These are phyloP conservation scores for Halocynthia aurantium DNA, from an alignment of 23 tunicate species.

Conservation along the genomic window DNA sequence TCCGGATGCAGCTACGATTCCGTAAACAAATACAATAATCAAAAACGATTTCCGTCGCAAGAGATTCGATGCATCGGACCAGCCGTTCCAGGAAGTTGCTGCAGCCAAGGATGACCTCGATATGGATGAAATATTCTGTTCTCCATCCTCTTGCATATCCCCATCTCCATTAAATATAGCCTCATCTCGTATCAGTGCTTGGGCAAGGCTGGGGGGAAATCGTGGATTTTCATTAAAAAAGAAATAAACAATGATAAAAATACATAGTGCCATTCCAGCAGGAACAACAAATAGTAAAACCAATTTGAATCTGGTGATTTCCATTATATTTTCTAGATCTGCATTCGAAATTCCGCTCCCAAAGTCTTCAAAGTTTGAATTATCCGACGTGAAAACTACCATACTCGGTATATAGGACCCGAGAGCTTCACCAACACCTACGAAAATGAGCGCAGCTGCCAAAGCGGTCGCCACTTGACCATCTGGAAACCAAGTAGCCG, in stretches of 20 bases:
- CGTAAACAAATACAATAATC: constrained; percentile 41
- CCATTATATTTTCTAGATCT: background rate
- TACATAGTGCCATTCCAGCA: constrained; percentile 20
- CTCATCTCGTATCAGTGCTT: constrained; percentile 7
- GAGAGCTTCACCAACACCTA: constrained; percentile 39
- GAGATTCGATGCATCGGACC: background rate
- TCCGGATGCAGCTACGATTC: constrained; percentile 47
- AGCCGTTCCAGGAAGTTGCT: background rate
- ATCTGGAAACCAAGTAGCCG: constrained; percentile 74
- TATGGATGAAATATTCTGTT: background rate
- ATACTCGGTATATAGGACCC: constrained; percentile 39
- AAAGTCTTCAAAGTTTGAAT: background rate
- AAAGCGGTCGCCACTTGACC: constrained; percentile 70
- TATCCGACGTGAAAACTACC: background rate
- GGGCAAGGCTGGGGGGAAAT: constrained; percentile 43
- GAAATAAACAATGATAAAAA: constrained; percentile 17
- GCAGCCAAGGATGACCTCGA: constrained; percentile 24
- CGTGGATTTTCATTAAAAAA: constrained; percentile 27
- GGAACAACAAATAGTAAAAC: constrained; percentile 32
- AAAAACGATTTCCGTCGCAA: constrained; percentile 21
- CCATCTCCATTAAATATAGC: background rate
- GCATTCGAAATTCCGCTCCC: background rate
- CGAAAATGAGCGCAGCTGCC: constrained; percentile 33
- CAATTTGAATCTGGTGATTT: constrained; percentile 13
- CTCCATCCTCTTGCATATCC: background rate